These are phyloP conservation scores for Cottoperca gobio DNA, from an alignment of 2,797 vertebrate species.

Conservation along the genomic window DNA sequence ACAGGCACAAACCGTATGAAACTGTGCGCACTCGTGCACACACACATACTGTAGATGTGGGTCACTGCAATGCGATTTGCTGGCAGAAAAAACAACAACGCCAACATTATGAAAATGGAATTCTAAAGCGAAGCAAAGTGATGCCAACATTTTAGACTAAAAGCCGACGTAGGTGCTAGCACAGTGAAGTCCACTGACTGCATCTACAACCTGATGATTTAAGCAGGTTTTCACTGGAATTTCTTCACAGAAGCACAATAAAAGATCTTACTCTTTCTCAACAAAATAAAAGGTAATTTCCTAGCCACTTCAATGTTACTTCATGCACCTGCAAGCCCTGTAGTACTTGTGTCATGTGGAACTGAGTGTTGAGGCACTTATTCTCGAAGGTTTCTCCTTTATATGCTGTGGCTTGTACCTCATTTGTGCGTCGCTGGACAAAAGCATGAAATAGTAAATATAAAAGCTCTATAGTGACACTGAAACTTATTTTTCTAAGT, in stretches of 20 bases:
- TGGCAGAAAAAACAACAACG: constrained; percentile 20
- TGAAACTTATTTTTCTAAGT: neutral
- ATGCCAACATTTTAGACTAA: constrained; percentile 19
- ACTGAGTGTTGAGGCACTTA: neutral
- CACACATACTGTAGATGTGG: neutral
- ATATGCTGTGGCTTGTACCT: neutral
- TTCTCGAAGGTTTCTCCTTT: neutral
- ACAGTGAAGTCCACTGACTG: constrained; percentile 3
- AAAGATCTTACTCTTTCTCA: neutral
- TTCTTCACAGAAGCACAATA: neutral
- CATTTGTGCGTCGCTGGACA: neutral
- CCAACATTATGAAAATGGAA: constrained; percentile 31
- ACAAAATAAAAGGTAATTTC: neutral
- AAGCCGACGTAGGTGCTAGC: constrained; percentile 5
- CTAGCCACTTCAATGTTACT: neutral
- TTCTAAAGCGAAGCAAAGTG: constrained; percentile 22
- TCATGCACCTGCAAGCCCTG: neutral
- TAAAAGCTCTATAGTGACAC: neutral
- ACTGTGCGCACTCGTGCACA: neutral
- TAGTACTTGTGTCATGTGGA: neutral
- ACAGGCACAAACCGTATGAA: constrained; percentile 5
- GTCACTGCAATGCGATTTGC: constrained; percentile 14
- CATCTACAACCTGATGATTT: constrained; percentile 7
- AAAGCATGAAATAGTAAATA: neutral
- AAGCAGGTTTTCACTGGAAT: constrained; percentile 17